phyloP scores from a whole-genome alignment of 2,888 invertebrate species.

The Meandrusa payeni region DNA sequence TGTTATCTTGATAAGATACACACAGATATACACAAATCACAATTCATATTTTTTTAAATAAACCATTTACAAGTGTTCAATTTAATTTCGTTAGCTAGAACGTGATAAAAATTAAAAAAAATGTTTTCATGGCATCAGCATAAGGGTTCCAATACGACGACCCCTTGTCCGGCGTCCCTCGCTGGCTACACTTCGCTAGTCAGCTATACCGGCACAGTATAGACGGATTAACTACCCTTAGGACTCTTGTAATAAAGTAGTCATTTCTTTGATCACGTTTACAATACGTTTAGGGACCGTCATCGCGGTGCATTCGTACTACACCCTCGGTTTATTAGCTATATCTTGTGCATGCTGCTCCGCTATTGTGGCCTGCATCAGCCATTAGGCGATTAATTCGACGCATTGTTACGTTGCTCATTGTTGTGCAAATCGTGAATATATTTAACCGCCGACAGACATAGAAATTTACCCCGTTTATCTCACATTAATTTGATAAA shows the following conservation, averaged over 20 bases:
- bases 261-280: slow-evolving; percentile 35
- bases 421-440: slow-evolving; percentile 35
- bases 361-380: slow-evolving; percentile 64
- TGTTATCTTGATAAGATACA: too few relatives aligned
- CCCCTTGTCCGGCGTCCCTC: slow-evolving; percentile 66
- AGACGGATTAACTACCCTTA: slow-evolving; percentile 39
- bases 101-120: slow-evolving; percentile 52
- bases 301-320: slow-evolving; percentile 66
- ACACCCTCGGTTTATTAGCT: slow-evolving; percentile 72
- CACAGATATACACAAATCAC: too few relatives aligned
- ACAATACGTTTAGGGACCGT: slow-evolving; percentile 38
- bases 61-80: too few relatives aligned
- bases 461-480: too few relatives aligned
- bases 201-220: slow-evolving; percentile 43
- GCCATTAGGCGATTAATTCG: slow-evolving; percentile 74
- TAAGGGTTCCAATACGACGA: slow-evolving; percentile 50
- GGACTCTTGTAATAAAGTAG: slow-evolving; percentile 39
- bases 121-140: slow-evolving; percentile 51
- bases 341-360: slow-evolving; percentile 73
- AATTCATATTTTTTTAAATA: too few relatives aligned
- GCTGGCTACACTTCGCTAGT: slow-evolving; percentile 62
- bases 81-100: slow-evolving; percentile 44
- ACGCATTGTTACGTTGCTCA: slow-evolving; percentile 50
- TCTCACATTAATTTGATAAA: too few relatives aligned
- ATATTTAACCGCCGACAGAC: slow-evolving; percentile 7